Conservation (phyloP, 1,140 invertebrate species). For the Drosophila busckii region DNA sequence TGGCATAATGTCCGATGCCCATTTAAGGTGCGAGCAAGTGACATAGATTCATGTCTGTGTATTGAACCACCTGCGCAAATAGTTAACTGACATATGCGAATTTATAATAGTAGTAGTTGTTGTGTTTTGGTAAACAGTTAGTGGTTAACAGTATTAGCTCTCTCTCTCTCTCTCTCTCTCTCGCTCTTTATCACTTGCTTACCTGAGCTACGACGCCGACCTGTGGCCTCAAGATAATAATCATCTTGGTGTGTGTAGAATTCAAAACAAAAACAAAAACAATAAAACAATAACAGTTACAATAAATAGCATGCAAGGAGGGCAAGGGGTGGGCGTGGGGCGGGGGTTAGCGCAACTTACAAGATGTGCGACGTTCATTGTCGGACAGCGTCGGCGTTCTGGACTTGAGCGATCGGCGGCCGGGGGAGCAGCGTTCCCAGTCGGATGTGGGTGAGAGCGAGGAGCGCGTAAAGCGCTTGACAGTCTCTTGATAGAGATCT, state of each 20-base stretch:
- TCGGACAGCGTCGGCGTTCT: conserved; percentile 45
- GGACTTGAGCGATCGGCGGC: conserved; percentile 64
- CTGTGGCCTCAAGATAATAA: conserved; percentile 78
- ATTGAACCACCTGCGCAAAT: conserved; percentile 70
- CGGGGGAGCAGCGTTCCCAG: conserved; percentile 70
- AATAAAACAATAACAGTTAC: conserved; percentile 45
- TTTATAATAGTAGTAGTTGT: neutral
- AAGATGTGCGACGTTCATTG: conserved; percentile 66
- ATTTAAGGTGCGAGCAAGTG: conserved; percentile 70
- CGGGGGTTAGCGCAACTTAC: conserved; percentile 50
- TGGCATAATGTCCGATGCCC: conserved; percentile 42
- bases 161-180: no score
- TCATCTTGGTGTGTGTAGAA: conserved; percentile 56
- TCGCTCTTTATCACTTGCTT: conserved; percentile 57
- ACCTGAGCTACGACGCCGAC: conserved; percentile 78
- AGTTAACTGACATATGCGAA: conserved; percentile 34
- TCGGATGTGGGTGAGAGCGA: conserved; percentile 76
- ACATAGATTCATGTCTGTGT: conserved; percentile 61
- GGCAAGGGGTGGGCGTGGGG: neutral
- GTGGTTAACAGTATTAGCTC: no score
- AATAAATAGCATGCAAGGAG: conserved; percentile 23
- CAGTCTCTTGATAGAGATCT: conserved; percentile 78
- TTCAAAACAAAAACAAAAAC: conserved; percentile 43
- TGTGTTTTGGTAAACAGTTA: conserved; percentile 5
- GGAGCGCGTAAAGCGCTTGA: conserved; percentile 77